Evolutionary conservation across 2,113 vertebrate species (phyloP), one percentile per base, ranked within the genome.

Genomic region (Mugil cephalus): DNA sequence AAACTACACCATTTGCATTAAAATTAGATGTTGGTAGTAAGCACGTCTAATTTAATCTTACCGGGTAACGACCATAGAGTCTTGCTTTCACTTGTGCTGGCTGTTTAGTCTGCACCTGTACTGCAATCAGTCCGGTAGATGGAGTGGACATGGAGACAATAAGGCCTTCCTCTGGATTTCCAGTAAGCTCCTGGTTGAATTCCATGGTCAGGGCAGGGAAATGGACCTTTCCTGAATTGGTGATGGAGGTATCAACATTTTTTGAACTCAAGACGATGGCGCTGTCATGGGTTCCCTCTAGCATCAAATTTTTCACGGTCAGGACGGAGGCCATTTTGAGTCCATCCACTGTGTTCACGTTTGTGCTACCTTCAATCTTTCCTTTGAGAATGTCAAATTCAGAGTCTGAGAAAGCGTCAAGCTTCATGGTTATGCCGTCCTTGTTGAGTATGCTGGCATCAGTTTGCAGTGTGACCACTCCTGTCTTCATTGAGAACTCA

Each of bases 401-500:
- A 40, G 96, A 96, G 46, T 91, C 87, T 4, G 96, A 96, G 1
- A 93, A 95, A 34, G 93, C 86, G 69, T 94, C 91, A 15, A 97
- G 84, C 52, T 91, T 94, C 69, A 93, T 90, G 38, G 93, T 71
- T 19, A 97, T 90, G 72, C 94, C 92, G 38, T 95, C 93, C 56
- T 96, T 93, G 71, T 96, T 98, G 69, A 95, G 94, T 54, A 98
- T 74, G 14, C 93, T 95, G 8, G 93, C 89, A 63, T 94, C 93
- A 48, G 93, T 90, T 82, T 92, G 93, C 47, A 98, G 81, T n/a
- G 95, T 95, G 73, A 98, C 91, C 62, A 96, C 42, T 60, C 93
- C 92, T 52, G 96, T 97, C 88, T 97, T 97, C 81, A 98, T 91
- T 21, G 95, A 93, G 77, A 97, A 95, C 47, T 97, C 95, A 10